Evolutionary conservation across 2,113 vertebrate species (phyloP), one percentile per base, ranked within the genome.

Genomic region (Embiotoca jacksoni): DNA sequence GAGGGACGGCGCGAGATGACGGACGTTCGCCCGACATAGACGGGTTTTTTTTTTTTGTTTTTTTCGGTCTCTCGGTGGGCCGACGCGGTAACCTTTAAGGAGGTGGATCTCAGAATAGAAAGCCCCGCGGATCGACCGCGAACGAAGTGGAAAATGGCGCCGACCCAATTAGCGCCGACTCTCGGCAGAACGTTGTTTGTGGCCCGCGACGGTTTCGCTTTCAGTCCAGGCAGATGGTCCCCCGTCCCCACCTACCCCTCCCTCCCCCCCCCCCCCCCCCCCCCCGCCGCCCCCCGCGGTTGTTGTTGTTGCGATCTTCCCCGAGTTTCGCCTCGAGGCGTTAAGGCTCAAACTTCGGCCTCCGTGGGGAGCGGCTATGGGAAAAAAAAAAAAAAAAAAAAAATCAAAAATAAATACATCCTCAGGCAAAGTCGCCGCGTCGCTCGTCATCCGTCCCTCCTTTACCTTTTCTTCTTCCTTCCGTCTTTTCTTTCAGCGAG

Each of bases 91-190:
- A 85, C 82, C 23, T 23, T 71, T 72, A 84, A 87, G 67, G 79
- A 85, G 89, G 80, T 31, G 61, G 69, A 69, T 79, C 85, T 91
- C 76, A 87, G 80, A 88, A 86, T 87, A 89, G 88, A 85, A 82
- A 73, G 86, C 84, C 84, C 80, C 72, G 54, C 63, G 72, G 81
- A 89, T 89, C 82, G 74, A 81, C 75, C 88, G 71, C 75, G 81
- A 82, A 80, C 83, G 82, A 80, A 92, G 77, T 76, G 63, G 79
- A 88, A 90, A 82, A 82, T 89, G 82, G 78, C 52, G 84, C 81
- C 75, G 89, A 91, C 88, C 87, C 86, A 91, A 92, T 91, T 90
- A 87, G 66, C 47, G 63, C 65, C 14, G 47, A 76, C 70, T 87
- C 74, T 83, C 81, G 50, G 60, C 44, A 79, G 86, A 87, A 75